Evolutionary conservation across 2,113 vertebrate species (phyloP).

Genomic region (Phaethornis superciliosus): DNA sequence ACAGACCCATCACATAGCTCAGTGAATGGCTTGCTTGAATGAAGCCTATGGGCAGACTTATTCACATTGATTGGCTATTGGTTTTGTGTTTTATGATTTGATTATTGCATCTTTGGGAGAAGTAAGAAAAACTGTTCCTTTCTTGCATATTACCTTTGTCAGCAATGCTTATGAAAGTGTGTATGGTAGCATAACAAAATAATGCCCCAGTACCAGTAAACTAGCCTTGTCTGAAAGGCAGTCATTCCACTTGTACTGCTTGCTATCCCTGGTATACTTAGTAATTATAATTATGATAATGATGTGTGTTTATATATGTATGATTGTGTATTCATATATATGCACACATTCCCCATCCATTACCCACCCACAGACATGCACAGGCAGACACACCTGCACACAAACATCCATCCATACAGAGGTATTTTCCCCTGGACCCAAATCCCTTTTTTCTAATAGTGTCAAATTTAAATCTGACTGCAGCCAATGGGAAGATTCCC

Average conservation of each 20-base stretch:
- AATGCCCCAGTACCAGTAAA: background rate
- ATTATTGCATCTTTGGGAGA: slow-evolving; percentile 65
- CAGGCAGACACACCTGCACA: background rate
- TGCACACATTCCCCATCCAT: slow-evolving; percentile 26
- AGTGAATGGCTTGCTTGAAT: slow-evolving; percentile 83
- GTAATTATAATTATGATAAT: background rate
- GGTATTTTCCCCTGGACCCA: background rate
- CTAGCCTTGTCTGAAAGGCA: background rate
- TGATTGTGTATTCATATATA: background rate
- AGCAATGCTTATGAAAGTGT: background rate
- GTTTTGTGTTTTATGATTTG: slow-evolving; percentile 75
- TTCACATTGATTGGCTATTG: slow-evolving; percentile 70
- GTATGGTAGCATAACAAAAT: background rate
- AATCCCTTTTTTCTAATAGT: background rate
- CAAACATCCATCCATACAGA: background rate
- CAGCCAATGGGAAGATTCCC: background rate
- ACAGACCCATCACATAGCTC: slow-evolving; percentile 79
- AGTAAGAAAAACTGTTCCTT: background rate
- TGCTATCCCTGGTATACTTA: slow-evolving; percentile 36
- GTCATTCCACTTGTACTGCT: slow-evolving; percentile 39
- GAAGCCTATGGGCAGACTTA: slow-evolving; percentile 72
- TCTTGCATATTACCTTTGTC: background rate
- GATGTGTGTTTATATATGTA: slow-evolving; percentile 36
- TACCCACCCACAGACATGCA: background rate
- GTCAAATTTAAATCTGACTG: background rate